Conservation (phyloP, 2,888 invertebrate genomes). For the Micoletzkya japonica region DNA sequence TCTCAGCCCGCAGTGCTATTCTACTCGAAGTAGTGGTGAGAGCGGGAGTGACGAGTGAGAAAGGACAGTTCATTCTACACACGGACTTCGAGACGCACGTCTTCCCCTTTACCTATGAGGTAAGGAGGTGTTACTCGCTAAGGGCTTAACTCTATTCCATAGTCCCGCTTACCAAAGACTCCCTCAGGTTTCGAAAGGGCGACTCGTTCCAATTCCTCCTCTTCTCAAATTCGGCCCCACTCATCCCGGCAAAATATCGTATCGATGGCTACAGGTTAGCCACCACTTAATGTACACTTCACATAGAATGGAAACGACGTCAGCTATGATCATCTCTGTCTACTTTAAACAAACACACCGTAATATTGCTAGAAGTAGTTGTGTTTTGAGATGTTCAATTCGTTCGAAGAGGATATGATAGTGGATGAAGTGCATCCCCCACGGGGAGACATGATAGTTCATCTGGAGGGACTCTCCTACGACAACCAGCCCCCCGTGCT, state of each 20-base stretch:
- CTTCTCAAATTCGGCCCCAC: slow-evolving; percentile 42
- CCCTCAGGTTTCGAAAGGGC: slow-evolving; percentile 75
- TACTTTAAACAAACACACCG: not conserved
- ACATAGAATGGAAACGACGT: not conserved
- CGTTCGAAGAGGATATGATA: slow-evolving; percentile 71
- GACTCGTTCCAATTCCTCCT: slow-evolving; percentile 81
- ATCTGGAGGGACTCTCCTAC: too few species aligned
- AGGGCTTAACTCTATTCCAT: not conserved
- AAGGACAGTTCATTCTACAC: slow-evolving; percentile 18
- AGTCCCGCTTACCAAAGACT: slow-evolving; percentile 74
- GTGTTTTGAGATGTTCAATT: slow-evolving; percentile 70
- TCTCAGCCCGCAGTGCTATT: not conserved
- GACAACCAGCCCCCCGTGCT: slow-evolving; percentile 51
- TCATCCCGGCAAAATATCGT: slow-evolving; percentile 45
- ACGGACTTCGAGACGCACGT: slow-evolving; percentile 71
- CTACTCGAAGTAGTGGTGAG: too few species aligned
- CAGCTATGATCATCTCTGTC: not conserved
- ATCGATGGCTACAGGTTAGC: slow-evolving; percentile 41
- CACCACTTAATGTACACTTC: too few species aligned
- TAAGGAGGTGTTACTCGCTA: slow-evolving; percentile 70
- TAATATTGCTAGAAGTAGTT: not conserved
- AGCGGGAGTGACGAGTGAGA: too few species aligned
- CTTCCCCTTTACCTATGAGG: slow-evolving; percentile 76
- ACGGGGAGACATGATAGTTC: slow-evolving; percentile 73
- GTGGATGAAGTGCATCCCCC: slow-evolving; percentile 74